These are phyloP conservation scores for Drosophila crucigera DNA, from an alignment of 2,888 invertebrate species.

Conservation along the genomic window DNA sequence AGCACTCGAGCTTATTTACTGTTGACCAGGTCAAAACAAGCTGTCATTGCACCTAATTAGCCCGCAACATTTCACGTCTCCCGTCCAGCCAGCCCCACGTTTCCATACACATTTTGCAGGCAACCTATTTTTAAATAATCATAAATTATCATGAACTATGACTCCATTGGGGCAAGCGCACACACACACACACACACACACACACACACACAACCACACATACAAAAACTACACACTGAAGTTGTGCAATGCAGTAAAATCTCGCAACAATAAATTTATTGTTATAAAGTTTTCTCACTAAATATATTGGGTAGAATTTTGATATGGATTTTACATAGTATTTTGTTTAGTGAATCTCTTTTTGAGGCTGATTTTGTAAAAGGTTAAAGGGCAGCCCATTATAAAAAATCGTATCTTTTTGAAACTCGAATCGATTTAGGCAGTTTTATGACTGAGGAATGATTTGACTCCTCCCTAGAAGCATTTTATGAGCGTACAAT, in stretches of 20 bases:
- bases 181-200: constrained; percentile 29
- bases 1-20: constrained; percentile 38
- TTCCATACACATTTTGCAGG: constrained; percentile 25
- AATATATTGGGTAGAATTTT: not conserved
- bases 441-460: not conserved
- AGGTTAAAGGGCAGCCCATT: too few relatives aligned
- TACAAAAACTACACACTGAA: constrained; percentile 27
- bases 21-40: constrained; percentile 47
- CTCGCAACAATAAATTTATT: constrained; percentile 38
- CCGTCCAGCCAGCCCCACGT: not conserved
- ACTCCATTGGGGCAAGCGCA: constrained; percentile 46
- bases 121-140: constrained; percentile 70
- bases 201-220: constrained; percentile 10
- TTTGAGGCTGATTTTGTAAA: not conserved
- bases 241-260: constrained; percentile 50
- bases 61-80: constrained; percentile 5
- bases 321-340: not conserved
- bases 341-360: not conserved
- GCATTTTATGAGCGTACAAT: not conserved
- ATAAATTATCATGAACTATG: constrained; percentile 77
- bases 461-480: not conserved
- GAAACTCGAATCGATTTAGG: not conserved
- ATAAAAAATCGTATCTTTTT: not conserved
- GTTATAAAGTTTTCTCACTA: not conserved
- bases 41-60: constrained; percentile 73